These are phyloP conservation scores for Sceloporus tristichus DNA, from an alignment of 2,113 vertebrate species.

Conservation along the genomic window DNA sequence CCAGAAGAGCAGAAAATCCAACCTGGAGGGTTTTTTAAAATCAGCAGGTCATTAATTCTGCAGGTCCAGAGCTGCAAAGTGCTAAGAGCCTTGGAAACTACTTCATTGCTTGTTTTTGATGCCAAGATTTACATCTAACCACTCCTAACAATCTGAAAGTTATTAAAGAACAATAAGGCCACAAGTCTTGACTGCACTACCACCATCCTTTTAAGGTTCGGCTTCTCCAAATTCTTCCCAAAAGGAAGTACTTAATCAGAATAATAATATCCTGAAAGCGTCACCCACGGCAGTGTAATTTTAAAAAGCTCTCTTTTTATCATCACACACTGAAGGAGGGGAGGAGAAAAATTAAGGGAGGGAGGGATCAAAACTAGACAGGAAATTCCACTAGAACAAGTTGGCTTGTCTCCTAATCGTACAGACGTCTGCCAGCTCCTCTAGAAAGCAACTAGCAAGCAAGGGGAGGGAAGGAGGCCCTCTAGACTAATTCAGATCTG, in stretches of 20 bases:
- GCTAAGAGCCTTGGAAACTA: constrained; percentile 49
- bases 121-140: constrained; percentile 57
- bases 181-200: constrained; percentile 56
- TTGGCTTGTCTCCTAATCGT: constrained; percentile 89
- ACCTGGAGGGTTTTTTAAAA: constrained; percentile 17
- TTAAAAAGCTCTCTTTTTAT: constrained; percentile 80
- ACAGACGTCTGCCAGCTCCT: constrained; percentile 84
- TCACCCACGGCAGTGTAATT: constrained; percentile 85
- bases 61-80: constrained; percentile 42
- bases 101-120: constrained; percentile 55
- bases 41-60: constrained; percentile 60
- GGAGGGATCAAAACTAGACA: constrained; percentile 85
- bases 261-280: constrained; percentile 90
- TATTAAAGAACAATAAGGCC: constrained; percentile 67
- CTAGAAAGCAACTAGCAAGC: constrained; percentile 66
- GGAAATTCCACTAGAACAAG: constrained; percentile 92
- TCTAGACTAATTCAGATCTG: constrained; percentile 62
- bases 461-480: neutral
- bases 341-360: constrained; percentile 49
- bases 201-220: constrained; percentile 67
- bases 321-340: constrained; percentile 75
- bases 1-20: constrained; percentile 14
- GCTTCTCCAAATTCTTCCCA: constrained; percentile 80
- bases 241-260: constrained; percentile 92
- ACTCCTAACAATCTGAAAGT: constrained; percentile 61